Conservation (phyloP, 2,888 invertebrate genomes). For the Lepetodrilus schrolli region DNA sequence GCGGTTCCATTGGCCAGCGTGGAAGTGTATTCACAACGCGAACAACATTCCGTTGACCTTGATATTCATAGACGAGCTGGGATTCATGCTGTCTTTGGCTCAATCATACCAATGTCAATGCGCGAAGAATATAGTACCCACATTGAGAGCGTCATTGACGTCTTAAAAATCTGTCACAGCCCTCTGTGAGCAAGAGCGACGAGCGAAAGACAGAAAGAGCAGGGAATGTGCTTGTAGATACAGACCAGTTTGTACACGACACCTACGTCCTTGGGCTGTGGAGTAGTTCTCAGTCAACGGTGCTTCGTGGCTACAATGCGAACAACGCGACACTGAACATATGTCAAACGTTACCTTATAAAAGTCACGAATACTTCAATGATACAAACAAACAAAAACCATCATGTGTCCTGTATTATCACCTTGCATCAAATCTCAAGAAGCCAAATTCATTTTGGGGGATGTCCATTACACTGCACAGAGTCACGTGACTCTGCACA, state of each 20-base stretch:
- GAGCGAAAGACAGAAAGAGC: constrained; percentile 9
- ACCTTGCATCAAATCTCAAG: too few species aligned
- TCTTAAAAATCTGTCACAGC: background rate
- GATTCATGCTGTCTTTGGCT: too few species aligned
- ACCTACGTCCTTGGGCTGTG: background rate
- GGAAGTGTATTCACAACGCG: constrained; percentile 2
- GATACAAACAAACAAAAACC: constrained; percentile 1
- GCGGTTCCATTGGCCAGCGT: too few species aligned
- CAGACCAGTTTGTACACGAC: constrained; percentile 24
- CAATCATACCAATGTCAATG: too few species aligned
- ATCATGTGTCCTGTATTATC: too few species aligned
- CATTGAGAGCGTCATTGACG: too few species aligned
- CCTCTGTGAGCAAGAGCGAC: background rate
- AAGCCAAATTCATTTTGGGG: too few species aligned
- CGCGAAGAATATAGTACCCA: too few species aligned
- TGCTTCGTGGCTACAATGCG: background rate
- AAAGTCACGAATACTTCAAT: constrained; percentile 32
- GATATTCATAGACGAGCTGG: too few species aligned
- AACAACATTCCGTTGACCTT: background rate
- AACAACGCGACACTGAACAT: constrained; percentile 5
- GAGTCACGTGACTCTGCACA: background rate
- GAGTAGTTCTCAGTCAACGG: background rate
- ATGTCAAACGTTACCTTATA: constrained; percentile 30
- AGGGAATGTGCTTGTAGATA: constrained; percentile 22
- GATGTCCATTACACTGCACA: too few species aligned